phyloP scores from a whole-genome alignment of 2,797 vertebrate genomes.

The Bryconaethiops microstoma region DNA sequence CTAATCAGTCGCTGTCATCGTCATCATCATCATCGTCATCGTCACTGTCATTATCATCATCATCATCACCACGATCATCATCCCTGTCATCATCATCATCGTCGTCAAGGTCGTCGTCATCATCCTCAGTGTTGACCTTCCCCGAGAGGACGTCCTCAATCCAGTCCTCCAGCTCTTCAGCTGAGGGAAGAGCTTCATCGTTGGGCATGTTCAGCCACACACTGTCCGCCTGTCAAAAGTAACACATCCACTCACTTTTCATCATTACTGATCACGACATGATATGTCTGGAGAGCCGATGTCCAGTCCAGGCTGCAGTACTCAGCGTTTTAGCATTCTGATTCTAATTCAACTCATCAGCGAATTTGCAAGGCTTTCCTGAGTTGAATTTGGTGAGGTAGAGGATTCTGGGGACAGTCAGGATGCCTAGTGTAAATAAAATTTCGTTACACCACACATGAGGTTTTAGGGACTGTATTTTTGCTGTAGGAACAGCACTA shows the following conservation, averaged over 20 bases:
- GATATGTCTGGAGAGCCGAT: too few species aligned
- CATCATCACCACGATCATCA: conserved; percentile 54
- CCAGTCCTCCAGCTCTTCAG: conserved; percentile 96
- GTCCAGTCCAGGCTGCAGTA: not conserved
- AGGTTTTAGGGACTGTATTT: too few species aligned
- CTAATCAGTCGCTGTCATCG: conserved; percentile 54
- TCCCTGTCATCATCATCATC: conserved; percentile 66
- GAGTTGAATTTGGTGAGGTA: too few species aligned
- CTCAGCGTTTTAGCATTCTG: not conserved
- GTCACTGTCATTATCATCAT: conserved; percentile 80
- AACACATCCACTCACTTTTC: not conserved
- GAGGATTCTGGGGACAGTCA: too few species aligned
- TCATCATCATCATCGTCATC: conserved; percentile 69
- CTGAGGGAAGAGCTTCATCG: conserved; percentile 89
- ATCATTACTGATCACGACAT: not conserved
- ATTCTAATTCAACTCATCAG: too few species aligned
- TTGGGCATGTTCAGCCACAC: conserved; percentile 94
- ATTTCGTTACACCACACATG: too few species aligned
- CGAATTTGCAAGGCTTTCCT: too few species aligned
- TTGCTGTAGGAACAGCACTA: too few species aligned
- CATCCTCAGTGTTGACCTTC: conserved; percentile 95
- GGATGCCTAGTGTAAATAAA: too few species aligned
- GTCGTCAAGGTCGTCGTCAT: conserved; percentile 76
- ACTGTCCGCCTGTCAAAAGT: conserved; percentile 86
- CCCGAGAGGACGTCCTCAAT: conserved; percentile 96